Evolutionary conservation across 2,113 vertebrate species (phyloP).

Genomic region (Corythornis cristatus): DNA sequence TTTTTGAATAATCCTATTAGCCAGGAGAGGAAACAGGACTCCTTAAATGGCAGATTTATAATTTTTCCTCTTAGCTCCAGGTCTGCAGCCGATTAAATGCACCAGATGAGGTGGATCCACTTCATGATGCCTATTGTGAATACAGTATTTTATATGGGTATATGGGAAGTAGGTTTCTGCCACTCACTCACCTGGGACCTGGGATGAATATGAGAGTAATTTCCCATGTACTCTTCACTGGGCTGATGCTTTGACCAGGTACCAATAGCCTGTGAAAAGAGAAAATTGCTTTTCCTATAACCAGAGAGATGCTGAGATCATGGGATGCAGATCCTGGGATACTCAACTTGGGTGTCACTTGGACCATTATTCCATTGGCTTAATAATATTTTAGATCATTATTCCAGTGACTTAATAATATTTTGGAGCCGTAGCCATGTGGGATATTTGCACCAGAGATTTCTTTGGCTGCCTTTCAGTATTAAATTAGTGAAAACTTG

Average conservation of each 20-base stretch:
- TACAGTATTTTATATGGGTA: background rate
- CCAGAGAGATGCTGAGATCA: background rate
- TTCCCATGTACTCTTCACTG: background rate
- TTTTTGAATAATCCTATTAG: constrained; percentile 75
- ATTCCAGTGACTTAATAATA: no score
- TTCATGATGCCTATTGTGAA: background rate
- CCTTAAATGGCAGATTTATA: constrained; percentile 39
- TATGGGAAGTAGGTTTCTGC: background rate
- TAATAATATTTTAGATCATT: background rate
- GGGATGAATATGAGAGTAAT: background rate
- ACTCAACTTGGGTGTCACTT: background rate
- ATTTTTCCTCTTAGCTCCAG: background rate
- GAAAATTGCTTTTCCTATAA: background rate
- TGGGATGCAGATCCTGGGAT: background rate
- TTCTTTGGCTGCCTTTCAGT: background rate
- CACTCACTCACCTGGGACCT: background rate
- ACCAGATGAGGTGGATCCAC: background rate
- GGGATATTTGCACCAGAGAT: background rate
- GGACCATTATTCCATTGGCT: background rate
- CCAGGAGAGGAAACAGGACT: constrained; percentile 52
- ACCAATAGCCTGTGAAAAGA: background rate
- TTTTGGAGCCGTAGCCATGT: background rate
- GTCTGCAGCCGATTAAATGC: constrained; percentile 27
- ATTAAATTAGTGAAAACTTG: background rate
- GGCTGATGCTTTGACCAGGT: background rate